Base-by-base conservation (phyloP, 2,888 invertebrate species). In the Entomobrya proxima region DNA sequence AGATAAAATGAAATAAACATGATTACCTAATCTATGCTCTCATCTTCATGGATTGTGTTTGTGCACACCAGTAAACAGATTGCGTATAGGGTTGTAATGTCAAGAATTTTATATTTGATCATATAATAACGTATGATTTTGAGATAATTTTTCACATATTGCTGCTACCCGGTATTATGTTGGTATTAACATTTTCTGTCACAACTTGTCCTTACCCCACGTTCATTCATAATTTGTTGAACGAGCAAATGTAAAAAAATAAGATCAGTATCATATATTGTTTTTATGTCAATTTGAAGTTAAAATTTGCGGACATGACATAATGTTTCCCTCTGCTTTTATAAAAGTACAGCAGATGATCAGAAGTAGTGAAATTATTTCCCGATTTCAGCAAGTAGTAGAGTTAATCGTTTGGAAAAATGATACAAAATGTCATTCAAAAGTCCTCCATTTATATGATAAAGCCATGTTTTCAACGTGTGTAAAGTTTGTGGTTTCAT, bases 161-260 rank as follows among this genome's bases (percentile, higher is more conserved):
- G 44, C 44, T 11, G 44, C 44, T 40, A 15, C 9, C 7, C 7
- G 7, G 13, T 11, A 11, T 15, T 40, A 40, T 40, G 44, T 40
- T 11, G 44, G 9, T 40, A 40, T 40, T 7, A 40, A 15, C 7
- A 40, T 11, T 40, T 11, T 40, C 7, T 40, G 7, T 40, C 9
- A 40, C 15, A 11, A n/a, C 32, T 50, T 5, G 50, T 50, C 18
- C 11, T 77, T 64, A 11, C 21, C 32, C 21, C 47, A 64, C 64
- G n/a, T n/a, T 67, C 78, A 78, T 78, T 78, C 78, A 78, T 78
- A 64, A 67, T 67, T 78, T 78, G 44, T 50, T 78, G 78, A 50
- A 30, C 64, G 67, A 67, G 78, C 64, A 67, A 78, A 78, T 67
- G 78, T 78, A 67, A 47, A 67, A 21, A 50, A 13, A 44, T 47